A percentile compares a stretch with the other conserved stretches of the same genome.
phyloP scores from a whole-genome alignment of 2,888 invertebrate genomes.

The Pherbina coryleti region DNA sequence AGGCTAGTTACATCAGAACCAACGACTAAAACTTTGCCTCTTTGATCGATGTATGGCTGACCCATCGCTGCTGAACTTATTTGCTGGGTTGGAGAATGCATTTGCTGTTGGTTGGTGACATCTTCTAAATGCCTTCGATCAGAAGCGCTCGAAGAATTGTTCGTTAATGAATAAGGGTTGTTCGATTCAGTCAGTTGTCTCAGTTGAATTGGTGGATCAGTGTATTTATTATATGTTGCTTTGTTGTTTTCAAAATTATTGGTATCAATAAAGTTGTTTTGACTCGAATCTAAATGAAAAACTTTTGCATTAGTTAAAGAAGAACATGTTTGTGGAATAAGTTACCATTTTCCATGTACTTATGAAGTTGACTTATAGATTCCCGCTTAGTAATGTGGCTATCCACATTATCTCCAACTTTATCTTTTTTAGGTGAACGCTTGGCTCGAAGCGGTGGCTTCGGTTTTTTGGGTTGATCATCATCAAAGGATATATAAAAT shows the following conservation, averaged over 20 bases:
- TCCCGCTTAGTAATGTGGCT: conserved; percentile 61
- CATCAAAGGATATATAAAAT: conserved; percentile 94
- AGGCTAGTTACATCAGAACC: conserved; percentile 77
- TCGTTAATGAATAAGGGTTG: conserved; percentile 31
- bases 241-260: conserved; percentile 56
- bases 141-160: conserved; percentile 15
- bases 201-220: conserved; percentile 64
- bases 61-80: conserved; percentile 45
- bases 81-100: conserved; percentile 60
- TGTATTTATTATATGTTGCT: conserved; percentile 67
- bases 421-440: conserved; percentile 84
- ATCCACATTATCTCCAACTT: conserved; percentile 65
- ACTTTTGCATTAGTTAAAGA: neutral
- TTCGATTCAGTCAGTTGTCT: conserved; percentile 58
- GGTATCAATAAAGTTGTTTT: conserved; percentile 47
- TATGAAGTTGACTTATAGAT: conserved; percentile 68
- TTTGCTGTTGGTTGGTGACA: conserved; percentile 59
- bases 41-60: conserved; percentile 62
- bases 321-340: neutral
- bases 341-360: conserved; percentile 22
- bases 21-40: conserved; percentile 75
- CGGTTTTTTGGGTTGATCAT: conserved; percentile 87
- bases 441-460: conserved; percentile 88
- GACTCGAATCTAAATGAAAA: neutral
- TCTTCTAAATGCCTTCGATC: conserved; percentile 64